phyloP scores from a whole-genome alignment of 2,113 vertebrate species.

The Actinemys pallida region DNA sequence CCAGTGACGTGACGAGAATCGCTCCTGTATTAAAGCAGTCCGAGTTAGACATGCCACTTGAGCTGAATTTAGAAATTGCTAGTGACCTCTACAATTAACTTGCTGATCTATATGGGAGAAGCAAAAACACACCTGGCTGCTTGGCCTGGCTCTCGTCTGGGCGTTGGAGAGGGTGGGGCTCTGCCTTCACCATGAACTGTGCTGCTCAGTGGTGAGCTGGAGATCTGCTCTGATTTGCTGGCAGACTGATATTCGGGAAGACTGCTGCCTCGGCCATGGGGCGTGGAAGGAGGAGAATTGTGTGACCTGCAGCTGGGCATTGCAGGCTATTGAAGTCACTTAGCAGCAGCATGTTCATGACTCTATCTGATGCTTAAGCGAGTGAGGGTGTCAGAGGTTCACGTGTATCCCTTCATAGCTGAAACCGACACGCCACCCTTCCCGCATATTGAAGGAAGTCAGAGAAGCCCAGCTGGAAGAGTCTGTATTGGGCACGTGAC shows the following conservation, averaged over 20 bases:
- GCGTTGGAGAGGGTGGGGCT: neutral
- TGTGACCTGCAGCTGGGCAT: neutral
- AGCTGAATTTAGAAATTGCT: neutral
- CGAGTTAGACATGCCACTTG: conserved; percentile 7
- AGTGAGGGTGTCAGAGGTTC: neutral
- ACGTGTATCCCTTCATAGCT: accelerated
- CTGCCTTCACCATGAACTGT: neutral
- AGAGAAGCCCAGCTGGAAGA: neutral
- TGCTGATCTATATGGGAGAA: neutral
- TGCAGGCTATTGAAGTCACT: neutral
- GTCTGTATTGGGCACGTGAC: neutral
- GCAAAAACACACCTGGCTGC: neutral
- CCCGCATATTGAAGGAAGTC: neutral
- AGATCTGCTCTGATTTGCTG: accelerated
- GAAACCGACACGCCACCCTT: neutral
- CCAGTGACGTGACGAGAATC: conserved; percentile 24
- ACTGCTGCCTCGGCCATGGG: accelerated
- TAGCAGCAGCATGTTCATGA: neutral
- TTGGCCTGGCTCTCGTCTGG: neutral
- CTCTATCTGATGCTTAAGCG: accelerated
- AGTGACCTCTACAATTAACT: conserved; percentile 1
- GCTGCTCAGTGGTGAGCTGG: neutral
- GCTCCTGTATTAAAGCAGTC: conserved; percentile 15
- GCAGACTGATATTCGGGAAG: accelerated
- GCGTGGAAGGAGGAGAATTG: neutral